Base-by-base conservation (phyloP, 2,888 invertebrate species). In the Apodemia zela region DNA sequence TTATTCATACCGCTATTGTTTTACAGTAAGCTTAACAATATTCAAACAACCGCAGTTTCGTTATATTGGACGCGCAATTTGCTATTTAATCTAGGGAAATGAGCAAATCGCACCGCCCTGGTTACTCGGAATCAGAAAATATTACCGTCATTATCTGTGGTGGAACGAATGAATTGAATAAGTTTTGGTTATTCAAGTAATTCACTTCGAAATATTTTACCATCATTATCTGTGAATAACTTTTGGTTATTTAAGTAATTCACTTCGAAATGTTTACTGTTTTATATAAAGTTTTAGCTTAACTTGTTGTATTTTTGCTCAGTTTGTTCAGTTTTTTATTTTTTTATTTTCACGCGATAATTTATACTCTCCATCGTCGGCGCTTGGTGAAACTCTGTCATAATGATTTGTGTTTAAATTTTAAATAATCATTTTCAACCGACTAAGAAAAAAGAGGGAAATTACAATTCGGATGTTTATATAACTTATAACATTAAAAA, bases 21-120 rank as follows among this genome's bases (percentile, higher is more conserved):
- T 57, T 11, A 57, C 54, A 29, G 54, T 57, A 7, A 57, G 54
- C 54, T 57, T 57, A 57, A 57, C 54, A 57, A 57, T 57, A 57
- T 57, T 57, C 54, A 57, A 57, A 57, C 15, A 57, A 57, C 54
- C 54, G 54, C 54, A 57, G 15, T 25, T 57, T 25, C 54, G 54
- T 57, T 25, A 57, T 57, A 57, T 57, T 57, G 54, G 1, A 57
- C 29, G 54, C 29, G 54, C 54, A 57, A 57, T 57, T 57, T 57
- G 29, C 25, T 57, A n/a, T 57, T 57, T 57, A 57, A 57, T 54
- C 54, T 54, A 54, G 54, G 54, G 54, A 25, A 54, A 54, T 25
- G 54, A 54, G 54, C 54, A 15, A 54, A 29, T 54, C 54, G 25
- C 7, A 25, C 54, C 54, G n/a, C 54, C 25, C 25, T 54, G 54